Conservation (phyloP, 2,888 invertebrate genomes). For the Psylliodes chrysocephalus region DNA sequence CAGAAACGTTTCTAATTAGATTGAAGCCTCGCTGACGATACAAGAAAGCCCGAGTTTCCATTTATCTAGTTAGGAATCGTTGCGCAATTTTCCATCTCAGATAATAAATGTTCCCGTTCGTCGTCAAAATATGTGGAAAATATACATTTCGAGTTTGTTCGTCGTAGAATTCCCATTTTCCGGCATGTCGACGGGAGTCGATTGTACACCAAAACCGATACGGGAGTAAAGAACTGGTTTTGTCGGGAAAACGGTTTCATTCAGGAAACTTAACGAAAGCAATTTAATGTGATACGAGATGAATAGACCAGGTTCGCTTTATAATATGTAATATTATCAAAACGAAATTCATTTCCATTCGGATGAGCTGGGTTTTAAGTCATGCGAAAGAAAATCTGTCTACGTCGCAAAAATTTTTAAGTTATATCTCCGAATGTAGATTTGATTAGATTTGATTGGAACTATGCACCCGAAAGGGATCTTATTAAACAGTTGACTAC, state of each 20-base stretch:
- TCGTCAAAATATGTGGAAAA: slow-evolving; percentile 16
- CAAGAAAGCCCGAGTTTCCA: background rate
- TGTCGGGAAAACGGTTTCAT: background rate
- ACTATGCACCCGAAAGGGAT: too few relatives aligned
- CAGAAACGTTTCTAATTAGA: slow-evolving; percentile 2
- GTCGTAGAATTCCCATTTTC: slow-evolving; percentile 14
- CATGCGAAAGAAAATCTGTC: background rate
- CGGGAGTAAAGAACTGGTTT: slow-evolving; percentile 12
- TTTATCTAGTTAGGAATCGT: background rate
- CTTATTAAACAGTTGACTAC: too few relatives aligned
- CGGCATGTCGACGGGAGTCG: slow-evolving; percentile 1
- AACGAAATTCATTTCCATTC: slow-evolving; percentile 27
- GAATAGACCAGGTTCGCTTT: slow-evolving; percentile 24
- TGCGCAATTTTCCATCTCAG: slow-evolving; percentile 4
- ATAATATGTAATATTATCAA: slow-evolving; percentile 28
- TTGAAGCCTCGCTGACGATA: background rate
- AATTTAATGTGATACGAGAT: slow-evolving; percentile 13
- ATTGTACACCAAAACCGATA: slow-evolving; percentile 13
- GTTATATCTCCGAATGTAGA: too few relatives aligned
- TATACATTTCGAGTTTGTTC: slow-evolving; percentile 9
- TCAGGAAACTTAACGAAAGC: slow-evolving; percentile 15
- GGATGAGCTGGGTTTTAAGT: slow-evolving; percentile 11
- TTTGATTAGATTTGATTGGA: too few relatives aligned
- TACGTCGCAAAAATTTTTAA: too few relatives aligned
- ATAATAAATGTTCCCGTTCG: slow-evolving; percentile 7